A percentile compares a stretch with the other conserved stretches of the same genome.
Evolutionary conservation across 2,888 invertebrate species (phyloP).

Genomic region (Trissoscelio sp.): DNA sequence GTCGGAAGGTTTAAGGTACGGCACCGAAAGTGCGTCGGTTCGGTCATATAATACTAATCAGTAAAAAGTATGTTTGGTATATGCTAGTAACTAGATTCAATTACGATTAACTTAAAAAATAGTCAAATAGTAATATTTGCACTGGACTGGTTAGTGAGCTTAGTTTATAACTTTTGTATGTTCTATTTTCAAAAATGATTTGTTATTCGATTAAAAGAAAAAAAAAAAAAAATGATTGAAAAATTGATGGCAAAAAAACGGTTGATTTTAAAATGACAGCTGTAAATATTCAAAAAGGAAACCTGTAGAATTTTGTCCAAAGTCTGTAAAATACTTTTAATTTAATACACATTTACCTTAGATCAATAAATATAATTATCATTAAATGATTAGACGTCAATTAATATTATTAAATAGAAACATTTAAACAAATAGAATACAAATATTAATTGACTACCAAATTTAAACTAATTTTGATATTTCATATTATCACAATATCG

Average conservation of each 20-base stretch:
- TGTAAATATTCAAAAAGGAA: slow-evolving; percentile 43
- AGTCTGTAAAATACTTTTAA: slow-evolving; percentile 21
- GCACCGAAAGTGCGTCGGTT: slow-evolving; percentile 23
- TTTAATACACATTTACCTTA: slow-evolving; percentile 12
- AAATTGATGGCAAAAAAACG: neutral
- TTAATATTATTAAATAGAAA: slow-evolving; percentile 5
- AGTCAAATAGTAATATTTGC: slow-evolving; percentile 27
- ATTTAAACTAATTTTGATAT: slow-evolving; percentile 51
- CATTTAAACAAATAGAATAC: slow-evolving; percentile 1
- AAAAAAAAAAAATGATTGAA: no score
- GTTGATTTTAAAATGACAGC: neutral
- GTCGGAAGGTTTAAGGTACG: neutral
- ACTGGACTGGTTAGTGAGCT: slow-evolving; percentile 28
- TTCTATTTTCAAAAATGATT: slow-evolving; percentile 9
- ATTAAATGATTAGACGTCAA: neutral
- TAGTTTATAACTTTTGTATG: slow-evolving; percentile 23
- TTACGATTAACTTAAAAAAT: slow-evolving; percentile 18
- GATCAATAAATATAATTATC: slow-evolving; percentile 7
- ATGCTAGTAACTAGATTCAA: slow-evolving; percentile 29
- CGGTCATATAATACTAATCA: slow-evolving; percentile 25
- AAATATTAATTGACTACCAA: slow-evolving; percentile 20
- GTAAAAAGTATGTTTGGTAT: slow-evolving; percentile 38
- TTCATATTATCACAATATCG: slow-evolving; percentile 29
- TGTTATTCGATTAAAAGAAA: slow-evolving; percentile 6
- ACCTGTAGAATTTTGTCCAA: neutral